phyloP scores from a whole-genome alignment of 2,888 invertebrate genomes.

The Drosophila setosimentum region DNA sequence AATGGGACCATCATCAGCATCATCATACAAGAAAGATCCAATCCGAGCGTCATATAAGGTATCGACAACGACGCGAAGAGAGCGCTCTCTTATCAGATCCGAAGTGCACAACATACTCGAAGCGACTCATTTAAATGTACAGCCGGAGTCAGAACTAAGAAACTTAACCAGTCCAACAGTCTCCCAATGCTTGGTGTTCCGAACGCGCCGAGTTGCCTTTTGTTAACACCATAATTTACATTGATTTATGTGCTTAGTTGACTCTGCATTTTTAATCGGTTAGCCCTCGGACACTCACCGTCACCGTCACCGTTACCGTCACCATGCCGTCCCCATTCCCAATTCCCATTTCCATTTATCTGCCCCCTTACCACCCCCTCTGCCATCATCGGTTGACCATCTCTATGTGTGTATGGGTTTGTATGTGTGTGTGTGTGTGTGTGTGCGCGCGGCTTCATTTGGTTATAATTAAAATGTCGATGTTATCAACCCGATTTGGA shows the following conservation, averaged over 20 bases:
- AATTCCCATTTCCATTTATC: constrained; percentile 15
- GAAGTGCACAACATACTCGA: constrained; percentile 54
- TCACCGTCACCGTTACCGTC: constrained; percentile 13
- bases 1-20: constrained; percentile 35
- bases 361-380: background rate
- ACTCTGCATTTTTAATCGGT: constrained; percentile 82
- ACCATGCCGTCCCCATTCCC: background rate
- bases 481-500: constrained; percentile 81
- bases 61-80: constrained; percentile 40
- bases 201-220: constrained; percentile 79
- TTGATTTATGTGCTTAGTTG: constrained; percentile 82
- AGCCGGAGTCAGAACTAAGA: constrained; percentile 19
- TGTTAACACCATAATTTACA: constrained; percentile 84
- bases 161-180: constrained; percentile 30
- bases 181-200: constrained; percentile 39
- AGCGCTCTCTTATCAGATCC: constrained; percentile 66
- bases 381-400: background rate
- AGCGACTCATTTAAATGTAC: constrained; percentile 74
- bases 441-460: constrained; percentile 75
- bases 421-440: constrained; percentile 1
- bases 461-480: constrained; percentile 83
- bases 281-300: constrained; percentile 48
- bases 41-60: constrained; percentile 49
- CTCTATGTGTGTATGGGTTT: constrained; percentile 13
- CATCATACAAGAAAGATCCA: constrained; percentile 18